phyloP scores from a whole-genome alignment of 2,113 vertebrate genomes.

The Panurus biarmicus region DNA sequence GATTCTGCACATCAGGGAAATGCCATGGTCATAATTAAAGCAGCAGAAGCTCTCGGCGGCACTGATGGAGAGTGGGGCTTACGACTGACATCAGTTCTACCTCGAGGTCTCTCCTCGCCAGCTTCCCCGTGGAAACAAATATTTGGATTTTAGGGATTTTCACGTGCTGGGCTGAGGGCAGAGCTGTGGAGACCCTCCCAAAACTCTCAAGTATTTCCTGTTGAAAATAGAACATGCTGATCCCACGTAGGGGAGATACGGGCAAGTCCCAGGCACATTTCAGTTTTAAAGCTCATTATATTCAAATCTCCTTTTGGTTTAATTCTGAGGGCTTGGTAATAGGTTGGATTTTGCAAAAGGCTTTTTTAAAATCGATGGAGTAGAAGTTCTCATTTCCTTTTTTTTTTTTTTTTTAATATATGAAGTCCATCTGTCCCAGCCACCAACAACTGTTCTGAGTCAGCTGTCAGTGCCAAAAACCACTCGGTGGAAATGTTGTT shows the following conservation, averaged over 20 bases:
- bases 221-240: not conserved
- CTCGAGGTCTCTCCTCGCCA: not conserved
- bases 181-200: not conserved
- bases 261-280: not conserved
- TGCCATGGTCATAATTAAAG: not conserved
- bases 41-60: not conserved
- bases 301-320: not conserved
- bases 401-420: not conserved
- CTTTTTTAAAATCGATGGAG: not conserved
- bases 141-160: not conserved
- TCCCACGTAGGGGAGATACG: not conserved
- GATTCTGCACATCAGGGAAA: not conserved
- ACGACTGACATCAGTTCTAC: fast-evolving
- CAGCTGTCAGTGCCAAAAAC: slow-evolving; percentile 61
- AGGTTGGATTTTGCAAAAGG: not conserved
- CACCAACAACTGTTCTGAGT: slow-evolving; percentile 38
- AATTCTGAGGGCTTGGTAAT: not conserved
- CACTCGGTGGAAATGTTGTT: not conserved
- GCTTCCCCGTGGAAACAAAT: not conserved
- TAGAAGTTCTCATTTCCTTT: not conserved
- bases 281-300: not conserved
- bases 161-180: not conserved
- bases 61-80: not conserved
- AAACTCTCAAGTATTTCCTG: not conserved
- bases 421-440: slow-evolving; percentile 53